These are phyloP conservation scores for Amblyornis subalaris DNA, from an alignment of 2,113 vertebrate species.

Conservation along the genomic window DNA sequence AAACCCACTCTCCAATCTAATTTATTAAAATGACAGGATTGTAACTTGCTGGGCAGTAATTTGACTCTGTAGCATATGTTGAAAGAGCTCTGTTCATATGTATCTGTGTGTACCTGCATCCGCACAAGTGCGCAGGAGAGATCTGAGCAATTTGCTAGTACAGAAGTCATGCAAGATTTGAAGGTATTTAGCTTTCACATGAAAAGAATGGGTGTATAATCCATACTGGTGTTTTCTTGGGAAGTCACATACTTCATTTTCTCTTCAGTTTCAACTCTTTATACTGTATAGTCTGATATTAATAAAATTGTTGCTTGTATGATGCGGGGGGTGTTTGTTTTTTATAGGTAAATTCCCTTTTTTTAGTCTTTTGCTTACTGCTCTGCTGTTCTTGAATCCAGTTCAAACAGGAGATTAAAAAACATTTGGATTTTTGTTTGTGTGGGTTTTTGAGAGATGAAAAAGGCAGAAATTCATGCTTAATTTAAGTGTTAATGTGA, in stretches of 20 bases:
- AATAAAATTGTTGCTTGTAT: not conserved
- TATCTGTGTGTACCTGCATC: accelerated
- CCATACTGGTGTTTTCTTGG: not conserved
- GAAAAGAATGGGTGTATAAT: not conserved
- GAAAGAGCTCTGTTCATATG: not conserved
- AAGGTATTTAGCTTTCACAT: not conserved
- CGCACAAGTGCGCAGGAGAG: accelerated
- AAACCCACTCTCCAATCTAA: not conserved
- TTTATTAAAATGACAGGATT: not conserved
- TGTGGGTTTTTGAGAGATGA: not conserved
- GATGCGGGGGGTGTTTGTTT: accelerated
- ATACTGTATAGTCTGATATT: not conserved
- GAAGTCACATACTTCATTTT: not conserved
- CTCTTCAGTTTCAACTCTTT: not conserved
- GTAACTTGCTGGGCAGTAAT: not conserved
- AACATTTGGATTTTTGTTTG: not conserved
- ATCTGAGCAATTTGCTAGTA: not conserved
- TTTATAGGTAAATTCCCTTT: not conserved
- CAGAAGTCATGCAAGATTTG: not conserved
- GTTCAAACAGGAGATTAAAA: not conserved
- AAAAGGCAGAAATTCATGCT: not conserved
- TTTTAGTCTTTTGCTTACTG: not conserved
- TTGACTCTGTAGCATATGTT: not conserved
- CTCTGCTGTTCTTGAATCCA: not conserved
- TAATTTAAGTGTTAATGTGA: not conserved